Conservation (phyloP, 2,113 vertebrate genomes). For the Machaerirhynchus nigripectus region DNA sequence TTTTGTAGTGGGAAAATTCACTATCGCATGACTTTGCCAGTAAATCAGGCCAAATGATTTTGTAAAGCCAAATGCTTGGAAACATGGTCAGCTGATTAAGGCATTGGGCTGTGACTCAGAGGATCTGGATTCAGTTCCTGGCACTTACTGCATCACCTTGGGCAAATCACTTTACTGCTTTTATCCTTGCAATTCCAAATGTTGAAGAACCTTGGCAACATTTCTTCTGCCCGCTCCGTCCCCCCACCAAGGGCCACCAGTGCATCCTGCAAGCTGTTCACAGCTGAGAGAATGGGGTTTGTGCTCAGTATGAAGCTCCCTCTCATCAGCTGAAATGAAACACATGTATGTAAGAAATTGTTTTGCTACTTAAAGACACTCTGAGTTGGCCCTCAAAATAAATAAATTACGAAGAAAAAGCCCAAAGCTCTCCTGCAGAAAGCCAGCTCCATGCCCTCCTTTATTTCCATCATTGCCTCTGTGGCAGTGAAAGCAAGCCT, state of each 20-base stretch:
- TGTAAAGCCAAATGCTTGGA: conserved; percentile 60
- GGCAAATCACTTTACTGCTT: conserved; percentile 37
- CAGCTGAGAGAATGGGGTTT: background rate
- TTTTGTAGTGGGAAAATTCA: conserved; percentile 39
- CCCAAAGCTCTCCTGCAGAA: background rate
- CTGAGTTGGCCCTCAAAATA: background rate
- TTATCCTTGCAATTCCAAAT: background rate
- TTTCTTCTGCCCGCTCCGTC: background rate
- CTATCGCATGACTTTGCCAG: conserved; percentile 28
- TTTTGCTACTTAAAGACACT: background rate
- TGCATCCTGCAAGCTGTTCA: background rate
- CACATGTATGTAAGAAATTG: background rate
- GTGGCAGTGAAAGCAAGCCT: background rate
- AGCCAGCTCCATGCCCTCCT: background rate
- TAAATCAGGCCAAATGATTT: conserved; percentile 46
- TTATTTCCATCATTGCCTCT: background rate
- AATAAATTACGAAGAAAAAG: background rate
- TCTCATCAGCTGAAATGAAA: background rate
- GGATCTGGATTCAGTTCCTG: conserved; percentile 53
- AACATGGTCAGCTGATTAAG: conserved; percentile 58
- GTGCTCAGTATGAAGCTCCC: background rate
- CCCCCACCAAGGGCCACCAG: background rate
- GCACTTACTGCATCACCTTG: conserved; percentile 40
- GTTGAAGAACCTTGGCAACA: background rate
- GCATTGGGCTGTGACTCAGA: conserved; percentile 55